phyloP scores from a whole-genome alignment of 2,888 invertebrate genomes.

The Coenonympha glycerion region DNA sequence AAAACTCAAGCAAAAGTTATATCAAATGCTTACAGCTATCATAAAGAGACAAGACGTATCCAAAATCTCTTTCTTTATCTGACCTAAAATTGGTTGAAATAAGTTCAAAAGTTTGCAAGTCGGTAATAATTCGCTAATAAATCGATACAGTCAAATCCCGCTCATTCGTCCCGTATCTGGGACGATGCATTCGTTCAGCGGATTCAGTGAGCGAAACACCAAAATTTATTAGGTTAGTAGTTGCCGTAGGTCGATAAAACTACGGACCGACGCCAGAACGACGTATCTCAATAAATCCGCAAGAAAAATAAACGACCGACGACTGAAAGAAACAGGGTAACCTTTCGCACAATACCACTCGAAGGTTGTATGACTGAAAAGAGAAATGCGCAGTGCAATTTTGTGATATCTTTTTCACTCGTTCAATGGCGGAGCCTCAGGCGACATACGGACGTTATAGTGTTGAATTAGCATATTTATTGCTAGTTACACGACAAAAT shows the following conservation, averaged over 20 bases:
- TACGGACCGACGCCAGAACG: conserved; percentile 52
- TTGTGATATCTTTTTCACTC: conserved; percentile 75
- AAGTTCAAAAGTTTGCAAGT: conserved; percentile 5
- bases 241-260: conserved; percentile 76
- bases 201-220: conserved; percentile 75
- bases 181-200: conserved; percentile 73
- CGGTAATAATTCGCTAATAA: conserved; percentile 44
- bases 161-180: conserved; percentile 60
- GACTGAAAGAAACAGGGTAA: conserved; percentile 56
- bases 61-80: no score
- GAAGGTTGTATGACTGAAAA: conserved; percentile 69
- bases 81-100: background rate
- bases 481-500: conserved; percentile 69
- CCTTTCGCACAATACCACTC: conserved; percentile 49
- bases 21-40: no score
- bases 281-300: conserved; percentile 57
- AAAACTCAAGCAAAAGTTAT: background rate
- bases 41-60: no score
- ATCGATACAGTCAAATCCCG: conserved; percentile 58
- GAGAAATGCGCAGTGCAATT: conserved; percentile 75
- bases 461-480: conserved; percentile 75
- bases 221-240: conserved; percentile 77
- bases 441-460: conserved; percentile 75
- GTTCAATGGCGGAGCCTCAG: conserved; percentile 61
- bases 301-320: conserved; percentile 61